Conservation (phyloP, 2,113 vertebrate species). For the Myxocyprinus asiaticus region DNA sequence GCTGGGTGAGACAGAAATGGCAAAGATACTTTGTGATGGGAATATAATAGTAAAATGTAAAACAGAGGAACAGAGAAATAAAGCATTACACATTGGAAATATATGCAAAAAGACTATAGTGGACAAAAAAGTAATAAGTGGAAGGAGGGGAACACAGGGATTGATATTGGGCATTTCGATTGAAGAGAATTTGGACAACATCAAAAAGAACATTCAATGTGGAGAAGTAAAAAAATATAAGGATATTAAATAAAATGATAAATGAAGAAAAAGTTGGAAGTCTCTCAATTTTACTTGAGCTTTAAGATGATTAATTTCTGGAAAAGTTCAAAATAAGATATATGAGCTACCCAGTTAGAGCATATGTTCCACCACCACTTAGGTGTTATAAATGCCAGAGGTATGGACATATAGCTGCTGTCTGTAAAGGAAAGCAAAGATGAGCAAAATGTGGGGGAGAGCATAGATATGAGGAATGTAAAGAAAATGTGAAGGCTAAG, state of each 20-base stretch:
- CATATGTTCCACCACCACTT: no score
- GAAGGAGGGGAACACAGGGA: background rate
- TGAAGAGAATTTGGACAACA: no score
- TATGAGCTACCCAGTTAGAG: background rate
- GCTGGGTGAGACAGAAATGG: no score
- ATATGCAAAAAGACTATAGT: no score
- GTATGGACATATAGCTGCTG: no score
- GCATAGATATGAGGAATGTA: background rate
- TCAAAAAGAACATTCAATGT: background rate
- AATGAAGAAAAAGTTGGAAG: background rate
- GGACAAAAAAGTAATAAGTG: background rate
- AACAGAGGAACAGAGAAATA: no score
- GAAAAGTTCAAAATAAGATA: background rate
- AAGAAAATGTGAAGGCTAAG: background rate
- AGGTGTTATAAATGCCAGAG: no score
- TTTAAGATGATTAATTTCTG: background rate
- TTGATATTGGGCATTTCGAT: no score
- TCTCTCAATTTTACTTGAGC: background rate
- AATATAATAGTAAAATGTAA: no score
- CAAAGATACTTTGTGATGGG: no score
- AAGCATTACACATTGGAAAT: no score
- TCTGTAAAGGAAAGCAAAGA: no score
- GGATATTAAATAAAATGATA: background rate
- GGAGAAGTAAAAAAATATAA: background rate
- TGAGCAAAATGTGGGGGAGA: background rate